Evolutionary conservation across 2,888 invertebrate species (phyloP), one percentile per base, ranked within the genome.

Genomic region (Schizaphis graminum): DNA sequence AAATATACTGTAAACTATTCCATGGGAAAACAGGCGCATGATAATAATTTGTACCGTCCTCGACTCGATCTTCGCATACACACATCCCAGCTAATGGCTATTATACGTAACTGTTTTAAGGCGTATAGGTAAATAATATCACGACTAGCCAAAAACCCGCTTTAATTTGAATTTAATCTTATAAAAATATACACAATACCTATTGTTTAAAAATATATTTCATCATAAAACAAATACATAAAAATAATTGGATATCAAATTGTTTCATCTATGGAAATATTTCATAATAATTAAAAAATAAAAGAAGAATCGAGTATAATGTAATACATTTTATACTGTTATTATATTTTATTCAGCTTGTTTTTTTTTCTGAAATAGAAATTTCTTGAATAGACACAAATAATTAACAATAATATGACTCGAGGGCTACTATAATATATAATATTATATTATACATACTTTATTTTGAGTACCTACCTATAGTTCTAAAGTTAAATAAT

Each of bases 231-330:
- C 87, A 87, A 87, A 87, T 87, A 87, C 16, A n/a, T 49, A 49
- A 49, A 87, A 87, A 49, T 87, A 87, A 87, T 87, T 87, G 49
- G n/a, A 87, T 49, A 49, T 87, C 87, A 87, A 87, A 87, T 49
- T 49, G n/a, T 87, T 87, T 49, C 49, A 28, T 16, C 47, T 87
- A 49, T 87, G 47, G n/a, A 16, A 87, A 21, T 49, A 87, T 87
- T 87, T 87, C 86, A n/a, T 49, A 28, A n/a, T 87, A 49, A 87
- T 35, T n/a, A 77, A 77, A 35, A 77, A 67, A 53, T 53, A 35
- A 67, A 67, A 67, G 21, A 61, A 61, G 67, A 35, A 16, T 77
- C 5, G 16, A n/a, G n/a, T 26, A 26, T 13, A 67, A n/a, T 67
- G 13, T 67, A 21, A 35, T 77, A 35, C 1, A 35, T 35, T 77